These are phyloP conservation scores for Rhinoraja longicauda DNA, from an alignment of 2,797 vertebrate genomes.

Conservation along the genomic window DNA sequence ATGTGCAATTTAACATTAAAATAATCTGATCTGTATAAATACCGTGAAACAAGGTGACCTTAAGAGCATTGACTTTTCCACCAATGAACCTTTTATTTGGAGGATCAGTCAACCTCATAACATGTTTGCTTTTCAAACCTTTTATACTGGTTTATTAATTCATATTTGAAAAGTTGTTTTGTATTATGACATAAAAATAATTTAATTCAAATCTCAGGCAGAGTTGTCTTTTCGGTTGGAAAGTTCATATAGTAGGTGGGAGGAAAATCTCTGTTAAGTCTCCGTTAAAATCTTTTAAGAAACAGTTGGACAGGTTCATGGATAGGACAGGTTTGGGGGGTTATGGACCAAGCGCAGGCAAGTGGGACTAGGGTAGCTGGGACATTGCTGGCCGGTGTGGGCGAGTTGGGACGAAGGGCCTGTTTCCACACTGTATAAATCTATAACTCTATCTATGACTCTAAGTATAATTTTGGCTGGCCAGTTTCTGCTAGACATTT, in stretches of 20 bases:
- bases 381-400: no score
- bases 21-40: slow-evolving; percentile 30
- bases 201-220: neutral
- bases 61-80: slow-evolving; percentile 1
- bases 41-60: slow-evolving; percentile 4
- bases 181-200: neutral
- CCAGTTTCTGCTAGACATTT: no score
- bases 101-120: neutral
- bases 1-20: slow-evolving; percentile 24
- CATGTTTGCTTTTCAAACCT: neutral
- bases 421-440: no score
- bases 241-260: neutral
- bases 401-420: no score
- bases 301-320: no score
- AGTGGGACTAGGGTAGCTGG: no score
- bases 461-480: no score
- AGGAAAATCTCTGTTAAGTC: neutral
- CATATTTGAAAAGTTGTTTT: neutral
- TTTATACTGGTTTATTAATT: neutral
- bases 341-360: no score
- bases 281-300: no score
- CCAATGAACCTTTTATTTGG: neutral
- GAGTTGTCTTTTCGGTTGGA: neutral
- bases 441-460: no score
- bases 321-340: no score